These are phyloP conservation scores for Oncorhynchus gorbuscha DNA, from an alignment of 2,113 vertebrate genomes.

Conservation along the genomic window DNA sequence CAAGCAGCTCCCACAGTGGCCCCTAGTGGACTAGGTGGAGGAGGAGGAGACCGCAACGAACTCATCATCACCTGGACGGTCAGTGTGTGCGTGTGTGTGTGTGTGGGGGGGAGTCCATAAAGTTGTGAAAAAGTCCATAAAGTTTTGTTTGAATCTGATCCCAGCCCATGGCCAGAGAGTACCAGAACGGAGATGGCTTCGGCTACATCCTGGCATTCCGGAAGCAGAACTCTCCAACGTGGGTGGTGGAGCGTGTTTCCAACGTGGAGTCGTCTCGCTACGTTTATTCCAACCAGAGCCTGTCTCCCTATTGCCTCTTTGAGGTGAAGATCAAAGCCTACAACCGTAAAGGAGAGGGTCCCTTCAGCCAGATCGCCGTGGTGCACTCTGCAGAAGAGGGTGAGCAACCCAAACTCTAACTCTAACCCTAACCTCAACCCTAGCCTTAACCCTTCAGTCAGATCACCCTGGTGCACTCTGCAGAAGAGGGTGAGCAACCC, in stretches of 20 bases:
- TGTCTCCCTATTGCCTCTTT: conserved; percentile 87
- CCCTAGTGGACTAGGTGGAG: conserved; percentile 90
- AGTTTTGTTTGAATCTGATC: neutral
- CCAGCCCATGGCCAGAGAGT: conserved; percentile 86
- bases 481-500: conserved; percentile 84
- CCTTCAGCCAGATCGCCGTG: conserved; percentile 85
- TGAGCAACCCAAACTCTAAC: conserved; percentile 34
- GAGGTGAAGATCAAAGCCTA: conserved; percentile 92
- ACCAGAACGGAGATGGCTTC: conserved; percentile 93
- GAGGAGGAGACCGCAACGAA: conserved; percentile 89
- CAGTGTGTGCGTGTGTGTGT: conserved; percentile 50
- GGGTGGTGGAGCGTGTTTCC: conserved; percentile 77
- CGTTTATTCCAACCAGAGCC: conserved; percentile 87
- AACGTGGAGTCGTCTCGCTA: conserved; percentile 86
- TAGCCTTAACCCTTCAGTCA: conserved; percentile 81
- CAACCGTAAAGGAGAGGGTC: conserved; percentile 90
- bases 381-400: conserved; percentile 95
- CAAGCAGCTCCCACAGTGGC: conserved; percentile 94
- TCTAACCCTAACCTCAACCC: too few relatives aligned
- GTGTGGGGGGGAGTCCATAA: neutral
- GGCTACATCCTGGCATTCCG: conserved; percentile 90
- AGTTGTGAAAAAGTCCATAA: neutral
- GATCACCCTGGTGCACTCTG: conserved; percentile 84
- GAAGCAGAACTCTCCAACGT: conserved; percentile 72
- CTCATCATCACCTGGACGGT: conserved; percentile 94